A percentile compares a stretch with the other conserved stretches of the same genome.
Conservation (phyloP, 2,797 vertebrate genomes). For the Enteromius argenteus region DNA sequence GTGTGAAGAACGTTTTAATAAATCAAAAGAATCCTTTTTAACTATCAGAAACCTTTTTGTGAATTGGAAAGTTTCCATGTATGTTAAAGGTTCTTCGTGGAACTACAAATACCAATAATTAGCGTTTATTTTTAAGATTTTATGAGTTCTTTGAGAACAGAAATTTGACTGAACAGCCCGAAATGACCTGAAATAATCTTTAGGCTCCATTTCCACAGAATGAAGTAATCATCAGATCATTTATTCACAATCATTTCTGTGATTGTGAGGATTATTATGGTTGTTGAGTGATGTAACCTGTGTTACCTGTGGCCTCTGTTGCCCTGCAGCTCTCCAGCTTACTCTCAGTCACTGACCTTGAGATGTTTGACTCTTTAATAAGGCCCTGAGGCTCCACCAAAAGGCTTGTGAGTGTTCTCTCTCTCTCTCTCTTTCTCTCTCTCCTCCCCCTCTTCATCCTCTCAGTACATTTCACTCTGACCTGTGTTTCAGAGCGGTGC, state of each 20-base stretch:
- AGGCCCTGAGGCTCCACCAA: neutral
- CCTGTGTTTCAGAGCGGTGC: slow-evolving; percentile 19
- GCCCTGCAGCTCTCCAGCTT: neutral
- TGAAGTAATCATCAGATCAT: slow-evolving; percentile 22
- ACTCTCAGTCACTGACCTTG: neutral
- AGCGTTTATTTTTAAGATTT: neutral
- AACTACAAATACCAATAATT: neutral
- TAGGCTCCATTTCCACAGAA: neutral
- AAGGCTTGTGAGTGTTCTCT: neutral
- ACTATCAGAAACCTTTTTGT: neutral
- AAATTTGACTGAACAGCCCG: neutral
- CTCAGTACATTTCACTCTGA: slow-evolving; percentile 9
- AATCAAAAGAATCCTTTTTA: too few relatives aligned
- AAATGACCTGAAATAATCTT: slow-evolving; percentile 30
- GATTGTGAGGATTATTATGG: neutral
- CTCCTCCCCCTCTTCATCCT: neutral
- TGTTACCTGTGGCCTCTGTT: neutral
- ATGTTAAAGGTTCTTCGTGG: neutral
- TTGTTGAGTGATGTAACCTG: slow-evolving; percentile 25
- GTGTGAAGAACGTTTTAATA: too few relatives aligned
- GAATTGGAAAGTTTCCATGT: neutral
- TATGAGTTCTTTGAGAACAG: neutral
- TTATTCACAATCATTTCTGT: slow-evolving; percentile 5
- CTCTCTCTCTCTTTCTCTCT: neutral
- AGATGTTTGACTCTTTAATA: slow-evolving; percentile 8